Conservation (phyloP, 1,140 invertebrate species). For the Neodiprion fabricii region DNA sequence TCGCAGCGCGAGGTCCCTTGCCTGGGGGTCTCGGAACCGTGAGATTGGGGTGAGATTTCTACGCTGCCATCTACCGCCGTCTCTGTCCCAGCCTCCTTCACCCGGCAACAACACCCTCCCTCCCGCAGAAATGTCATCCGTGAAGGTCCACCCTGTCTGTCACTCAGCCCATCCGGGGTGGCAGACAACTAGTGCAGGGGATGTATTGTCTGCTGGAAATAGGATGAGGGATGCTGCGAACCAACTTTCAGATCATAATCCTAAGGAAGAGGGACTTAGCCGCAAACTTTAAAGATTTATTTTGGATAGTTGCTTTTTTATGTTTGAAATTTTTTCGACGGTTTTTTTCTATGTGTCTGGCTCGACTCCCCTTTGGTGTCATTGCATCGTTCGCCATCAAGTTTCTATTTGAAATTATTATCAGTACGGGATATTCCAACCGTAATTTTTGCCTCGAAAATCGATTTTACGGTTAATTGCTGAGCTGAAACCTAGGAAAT, state of each 20-base stretch:
- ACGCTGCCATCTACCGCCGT: not conserved
- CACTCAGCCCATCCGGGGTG: slow-evolving; percentile 46
- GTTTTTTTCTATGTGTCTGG: not conserved
- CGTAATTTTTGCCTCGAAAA: no score
- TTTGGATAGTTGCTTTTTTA: not conserved
- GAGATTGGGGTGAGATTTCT: slow-evolving; percentile 15
- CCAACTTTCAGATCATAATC: slow-evolving; percentile 36
- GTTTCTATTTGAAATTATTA: no score
- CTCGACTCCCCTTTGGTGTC: no score
- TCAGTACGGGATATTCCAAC: no score
- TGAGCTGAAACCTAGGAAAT: no score
- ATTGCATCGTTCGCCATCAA: no score
- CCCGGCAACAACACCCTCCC: slow-evolving; percentile 18
- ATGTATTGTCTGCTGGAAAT: slow-evolving; percentile 51
- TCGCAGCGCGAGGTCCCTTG: not conserved
- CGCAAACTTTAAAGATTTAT: not conserved
- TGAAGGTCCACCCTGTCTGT: slow-evolving; percentile 42
- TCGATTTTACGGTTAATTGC: no score
- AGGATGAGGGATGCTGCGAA: slow-evolving; percentile 31
- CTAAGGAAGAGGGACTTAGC: slow-evolving; percentile 33
- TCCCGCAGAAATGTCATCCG: not conserved
- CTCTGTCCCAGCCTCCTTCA: not conserved
- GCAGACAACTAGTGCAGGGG: slow-evolving; percentile 39
- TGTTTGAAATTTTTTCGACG: not conserved
- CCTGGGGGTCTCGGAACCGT: not conserved